Base-by-base conservation (phyloP, 2,113 vertebrate genomes). In the Benitochromis conjunctus region DNA sequence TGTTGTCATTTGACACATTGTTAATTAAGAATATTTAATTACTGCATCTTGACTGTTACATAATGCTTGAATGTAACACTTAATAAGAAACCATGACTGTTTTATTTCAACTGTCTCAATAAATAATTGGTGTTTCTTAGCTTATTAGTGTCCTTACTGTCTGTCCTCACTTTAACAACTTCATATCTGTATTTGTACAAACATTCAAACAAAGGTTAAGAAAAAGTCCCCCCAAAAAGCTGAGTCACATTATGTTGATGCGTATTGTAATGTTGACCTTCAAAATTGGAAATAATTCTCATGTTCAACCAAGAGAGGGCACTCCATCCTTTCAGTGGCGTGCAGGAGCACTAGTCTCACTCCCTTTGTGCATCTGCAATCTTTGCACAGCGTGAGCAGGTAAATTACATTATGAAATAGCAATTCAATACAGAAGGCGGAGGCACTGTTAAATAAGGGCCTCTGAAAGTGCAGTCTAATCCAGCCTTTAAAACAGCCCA, bases 401-500 rank as follows among this genome's bases (percentile, higher is more conserved):
- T 79, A 57, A 82, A 86, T 85, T 80, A 85, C 79, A 90, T 90
- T 58, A 86, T 62, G 53, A 58, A 71, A 82, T 78, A 81, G 82
- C 51, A 43, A 34, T 81, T 85, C 80, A 48, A 85, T 54, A 83
- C 57, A 62, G 82, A 85, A 85, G 79, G 57, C 64, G 29, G 31
- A 56, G 76, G 77, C 69, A 13, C 38, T 79, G 74, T 87, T 58
- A 48, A 69, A 71, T 71, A 81, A 53, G 71, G 78, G 31, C 43
- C 46, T 71, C 8, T 46, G 66, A 71, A 36, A 64, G 24, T 91
- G 31, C 62, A 74, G 54, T 83, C 64, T 62, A 78, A 89, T 71
- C 80, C 31, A 71, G 48, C 55, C 48, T 74, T 66, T 64, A 66
- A 36, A 84, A 60, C 21, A 29, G 77, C 46, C 26, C 13, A 38